phyloP scores from a whole-genome alignment of 2,888 invertebrate species.

The Cryptocephalus primarius region DNA sequence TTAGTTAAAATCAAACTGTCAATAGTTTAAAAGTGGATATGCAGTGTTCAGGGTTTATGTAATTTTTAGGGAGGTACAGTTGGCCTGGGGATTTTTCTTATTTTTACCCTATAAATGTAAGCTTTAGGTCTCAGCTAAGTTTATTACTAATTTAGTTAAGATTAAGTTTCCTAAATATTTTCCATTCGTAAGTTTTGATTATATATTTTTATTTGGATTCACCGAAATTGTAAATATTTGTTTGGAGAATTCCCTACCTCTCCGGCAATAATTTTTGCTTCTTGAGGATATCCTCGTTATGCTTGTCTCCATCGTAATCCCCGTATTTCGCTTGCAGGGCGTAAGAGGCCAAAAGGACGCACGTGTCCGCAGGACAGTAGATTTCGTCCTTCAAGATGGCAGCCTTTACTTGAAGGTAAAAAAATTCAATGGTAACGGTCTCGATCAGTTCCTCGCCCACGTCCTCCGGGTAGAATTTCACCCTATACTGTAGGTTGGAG shows the following conservation, averaged over 20 bases:
- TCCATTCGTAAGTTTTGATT: too few species aligned
- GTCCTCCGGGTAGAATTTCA: constrained; percentile 99
- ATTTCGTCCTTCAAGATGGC: constrained; percentile 93
- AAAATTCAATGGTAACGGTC: constrained; percentile 90
- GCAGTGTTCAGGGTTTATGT: too few species aligned
- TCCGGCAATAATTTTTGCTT: constrained; percentile 89
- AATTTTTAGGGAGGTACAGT: too few species aligned
- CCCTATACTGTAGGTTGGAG: constrained; percentile 46
- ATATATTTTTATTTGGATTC: too few species aligned
- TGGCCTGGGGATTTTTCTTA: too few species aligned
- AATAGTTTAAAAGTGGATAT: too few species aligned
- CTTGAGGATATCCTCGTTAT: constrained; percentile 71
- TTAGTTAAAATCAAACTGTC: too few species aligned
- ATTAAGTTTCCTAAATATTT: too few species aligned
- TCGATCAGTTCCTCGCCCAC: constrained; percentile 97
- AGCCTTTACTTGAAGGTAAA: constrained; percentile 90
- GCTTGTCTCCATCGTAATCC: constrained; percentile 73
- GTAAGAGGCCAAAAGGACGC: constrained; percentile 92
- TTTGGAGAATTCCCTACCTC: constrained; percentile 49
- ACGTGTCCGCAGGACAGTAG: constrained; percentile 98
- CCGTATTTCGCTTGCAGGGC: constrained; percentile 96
- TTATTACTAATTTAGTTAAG: too few species aligned
- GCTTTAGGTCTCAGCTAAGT: too few species aligned
- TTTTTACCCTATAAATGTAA: too few species aligned
- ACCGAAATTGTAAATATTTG: too few species aligned